These are phyloP conservation scores for Poecilia velifera DNA, from an alignment of 2,797 vertebrate species.

Conservation along the genomic window DNA sequence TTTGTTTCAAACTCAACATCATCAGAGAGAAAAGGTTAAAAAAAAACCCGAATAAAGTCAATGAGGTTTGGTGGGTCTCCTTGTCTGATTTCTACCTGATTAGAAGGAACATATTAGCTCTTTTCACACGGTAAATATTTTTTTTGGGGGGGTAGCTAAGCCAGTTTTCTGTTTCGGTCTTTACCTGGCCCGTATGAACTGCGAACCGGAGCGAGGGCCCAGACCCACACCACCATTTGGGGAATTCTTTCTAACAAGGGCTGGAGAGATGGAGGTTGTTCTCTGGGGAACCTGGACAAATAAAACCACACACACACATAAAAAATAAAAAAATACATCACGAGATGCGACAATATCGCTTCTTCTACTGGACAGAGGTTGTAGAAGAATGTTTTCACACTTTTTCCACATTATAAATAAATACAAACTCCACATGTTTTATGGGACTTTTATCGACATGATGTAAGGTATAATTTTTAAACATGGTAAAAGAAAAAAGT, in stretches of 20 bases:
- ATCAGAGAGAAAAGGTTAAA: not conserved
- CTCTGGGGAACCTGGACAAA: conserved; percentile 89
- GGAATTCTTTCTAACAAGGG: conserved; percentile 93
- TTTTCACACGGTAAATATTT: not conserved
- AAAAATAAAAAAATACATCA: not conserved
- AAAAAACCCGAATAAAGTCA: not conserved
- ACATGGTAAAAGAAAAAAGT: too few relatives aligned
- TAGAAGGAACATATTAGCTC: not conserved
- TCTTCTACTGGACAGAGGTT: not conserved
- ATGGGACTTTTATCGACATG: not conserved
- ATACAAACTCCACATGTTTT: not conserved
- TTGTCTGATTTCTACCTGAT: not conserved
- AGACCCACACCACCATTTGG: conserved; percentile 88
- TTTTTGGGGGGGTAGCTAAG: not conserved
- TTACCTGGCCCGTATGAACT: conserved; percentile 91
- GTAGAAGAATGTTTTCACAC: not conserved
- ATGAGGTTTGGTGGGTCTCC: not conserved
- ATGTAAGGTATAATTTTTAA: not conserved
- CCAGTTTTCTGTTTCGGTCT: not conserved
- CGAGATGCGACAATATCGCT: not conserved
- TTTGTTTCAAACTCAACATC: not conserved
- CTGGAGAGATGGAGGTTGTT: conserved; percentile 96
- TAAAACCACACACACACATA: conserved; percentile 1
- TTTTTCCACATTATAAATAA: not conserved
- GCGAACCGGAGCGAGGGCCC: conserved; percentile 85